Evolutionary conservation across 1,140 invertebrate genomes (phyloP).

Genomic region (Dreissena polymorpha): DNA sequence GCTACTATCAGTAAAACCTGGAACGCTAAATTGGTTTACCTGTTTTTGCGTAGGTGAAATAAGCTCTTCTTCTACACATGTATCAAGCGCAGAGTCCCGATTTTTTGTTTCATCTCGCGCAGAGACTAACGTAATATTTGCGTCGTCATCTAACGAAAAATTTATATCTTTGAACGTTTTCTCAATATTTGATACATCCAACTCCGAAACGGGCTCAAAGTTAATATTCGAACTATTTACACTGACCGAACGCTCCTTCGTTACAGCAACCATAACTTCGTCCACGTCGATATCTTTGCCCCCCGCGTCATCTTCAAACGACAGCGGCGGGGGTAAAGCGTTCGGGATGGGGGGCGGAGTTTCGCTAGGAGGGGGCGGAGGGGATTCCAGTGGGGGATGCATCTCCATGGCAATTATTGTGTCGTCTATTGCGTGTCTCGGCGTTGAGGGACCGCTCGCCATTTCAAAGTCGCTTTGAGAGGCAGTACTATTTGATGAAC

Average conservation of each 20-base stretch:
- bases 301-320: conserved; percentile 27
- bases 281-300: conserved; percentile 41
- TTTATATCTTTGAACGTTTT: too few relatives aligned
- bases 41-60: conserved; percentile 47
- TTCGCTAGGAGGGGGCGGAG: conserved; percentile 39
- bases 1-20: neutral
- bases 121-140: too few relatives aligned
- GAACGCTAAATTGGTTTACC: conserved; percentile 5
- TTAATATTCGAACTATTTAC: conserved; percentile 25
- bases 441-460: conserved; percentile 20
- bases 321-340: conserved; percentile 16
- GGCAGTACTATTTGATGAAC: conserved; percentile 53
- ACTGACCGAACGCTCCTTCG: neutral
- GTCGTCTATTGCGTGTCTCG: conserved; percentile 8
- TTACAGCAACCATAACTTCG: conserved; percentile 48
- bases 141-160: too few relatives aligned
- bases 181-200: neutral
- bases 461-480: conserved; percentile 35
- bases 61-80: conserved; percentile 58
- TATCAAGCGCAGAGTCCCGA: neutral
- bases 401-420: neutral
- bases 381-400: neutral
- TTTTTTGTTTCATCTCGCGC: too few relatives aligned
- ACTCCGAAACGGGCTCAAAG: conserved; percentile 3
- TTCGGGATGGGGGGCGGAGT: conserved; percentile 52